Conservation (phyloP, 1,140 invertebrate species). For the Trypoxylus dichotomus region DNA sequence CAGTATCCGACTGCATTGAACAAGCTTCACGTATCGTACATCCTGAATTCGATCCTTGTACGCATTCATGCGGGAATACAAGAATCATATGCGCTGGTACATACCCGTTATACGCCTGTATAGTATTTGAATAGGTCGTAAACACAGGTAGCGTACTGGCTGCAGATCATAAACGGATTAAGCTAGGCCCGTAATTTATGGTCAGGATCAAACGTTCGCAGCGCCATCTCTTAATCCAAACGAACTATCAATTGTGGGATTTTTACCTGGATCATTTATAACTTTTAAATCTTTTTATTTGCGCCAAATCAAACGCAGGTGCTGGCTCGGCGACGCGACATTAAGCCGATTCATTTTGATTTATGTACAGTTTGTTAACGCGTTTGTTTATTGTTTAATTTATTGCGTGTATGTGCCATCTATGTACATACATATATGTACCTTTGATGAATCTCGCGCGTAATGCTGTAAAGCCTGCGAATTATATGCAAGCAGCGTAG, state of each 20-base stretch:
- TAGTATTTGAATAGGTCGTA: slow-evolving; percentile 32
- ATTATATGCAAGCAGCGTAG: too few species aligned
- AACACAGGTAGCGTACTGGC: slow-evolving; percentile 46
- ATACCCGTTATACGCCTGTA: background rate
- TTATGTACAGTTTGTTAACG: slow-evolving; percentile 43
- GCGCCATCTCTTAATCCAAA: slow-evolving; percentile 47
- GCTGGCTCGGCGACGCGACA: slow-evolving; percentile 23
- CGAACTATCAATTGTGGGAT: slow-evolving; percentile 53
- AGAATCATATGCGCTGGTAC: background rate
- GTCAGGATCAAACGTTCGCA: slow-evolving; percentile 47
- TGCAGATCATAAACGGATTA: slow-evolving; percentile 50
- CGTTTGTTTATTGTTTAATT: slow-evolving; percentile 39
- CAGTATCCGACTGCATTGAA: background rate
- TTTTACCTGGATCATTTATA: slow-evolving; percentile 48
- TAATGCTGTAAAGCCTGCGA: background rate
- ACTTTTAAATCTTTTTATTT: slow-evolving; percentile 49
- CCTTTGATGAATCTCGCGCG: background rate
- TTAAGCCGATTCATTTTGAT: slow-evolving; percentile 47
- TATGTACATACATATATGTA: background rate
- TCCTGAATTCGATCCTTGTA: background rate
- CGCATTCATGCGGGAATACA: background rate
- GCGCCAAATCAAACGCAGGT: slow-evolving; percentile 46
- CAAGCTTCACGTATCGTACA: background rate
- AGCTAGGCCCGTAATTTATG: slow-evolving; percentile 52
- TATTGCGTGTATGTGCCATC: slow-evolving; percentile 24